phyloP scores from a whole-genome alignment of 2,797 vertebrate genomes.

The Podargus strigoides region DNA sequence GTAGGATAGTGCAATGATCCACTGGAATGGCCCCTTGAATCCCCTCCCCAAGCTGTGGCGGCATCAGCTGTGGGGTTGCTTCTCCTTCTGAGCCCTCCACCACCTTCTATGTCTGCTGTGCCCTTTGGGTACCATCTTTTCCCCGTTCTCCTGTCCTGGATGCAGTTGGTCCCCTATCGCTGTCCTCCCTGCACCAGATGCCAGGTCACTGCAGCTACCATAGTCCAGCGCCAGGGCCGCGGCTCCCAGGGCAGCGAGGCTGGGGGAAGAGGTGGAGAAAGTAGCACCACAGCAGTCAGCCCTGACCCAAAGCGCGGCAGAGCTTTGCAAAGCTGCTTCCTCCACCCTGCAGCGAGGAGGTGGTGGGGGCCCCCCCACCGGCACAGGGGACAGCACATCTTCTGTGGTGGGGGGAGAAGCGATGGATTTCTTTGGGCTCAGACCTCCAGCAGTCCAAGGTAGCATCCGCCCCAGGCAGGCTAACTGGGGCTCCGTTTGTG shows the following conservation, averaged over 20 bases:
- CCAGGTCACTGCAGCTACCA: fast-evolving
- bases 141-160: background rate
- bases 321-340: background rate
- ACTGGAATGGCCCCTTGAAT: background rate
- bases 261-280: background rate
- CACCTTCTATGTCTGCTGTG: background rate
- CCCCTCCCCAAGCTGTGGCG: background rate
- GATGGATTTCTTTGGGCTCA: background rate
- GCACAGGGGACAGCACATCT: background rate
- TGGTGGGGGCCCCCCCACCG: fast-evolving
- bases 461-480: background rate
- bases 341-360: background rate
- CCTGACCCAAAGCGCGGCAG: fast-evolving
- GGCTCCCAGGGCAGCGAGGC: background rate
- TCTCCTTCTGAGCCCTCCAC: background rate
- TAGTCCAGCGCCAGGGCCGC: fast-evolving
- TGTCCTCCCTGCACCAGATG: background rate
- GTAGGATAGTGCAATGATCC: slow-evolving; percentile 13
- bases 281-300: background rate
- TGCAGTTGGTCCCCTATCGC: background rate
- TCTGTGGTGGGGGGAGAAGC: background rate
- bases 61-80: background rate
- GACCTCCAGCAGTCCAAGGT: background rate
- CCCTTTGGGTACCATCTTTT: background rate
- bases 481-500: background rate